These are phyloP conservation scores for Siphamia tubifer DNA, from an alignment of 2,113 vertebrate species.

Conservation along the genomic window DNA sequence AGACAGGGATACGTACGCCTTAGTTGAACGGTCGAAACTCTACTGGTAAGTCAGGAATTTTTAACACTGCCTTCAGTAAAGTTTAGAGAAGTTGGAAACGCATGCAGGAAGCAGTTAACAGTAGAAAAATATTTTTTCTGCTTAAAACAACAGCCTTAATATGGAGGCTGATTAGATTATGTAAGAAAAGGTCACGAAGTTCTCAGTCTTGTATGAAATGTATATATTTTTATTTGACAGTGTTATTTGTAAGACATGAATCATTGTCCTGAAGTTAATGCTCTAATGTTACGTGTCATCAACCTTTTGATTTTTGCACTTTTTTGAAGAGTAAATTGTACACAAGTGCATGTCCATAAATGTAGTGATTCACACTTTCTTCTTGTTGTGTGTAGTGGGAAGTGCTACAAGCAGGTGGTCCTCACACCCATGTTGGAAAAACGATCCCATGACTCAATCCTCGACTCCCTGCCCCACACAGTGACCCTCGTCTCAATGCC, in stretches of 20 bases:
- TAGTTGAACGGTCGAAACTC: conserved; percentile 90
- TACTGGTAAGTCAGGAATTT: conserved; percentile 85
- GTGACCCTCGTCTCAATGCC: conserved; percentile 94
- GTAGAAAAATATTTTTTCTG: not conserved
- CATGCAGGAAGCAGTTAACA: not conserved
- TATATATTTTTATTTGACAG: not conserved
- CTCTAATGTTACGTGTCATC: not conserved
- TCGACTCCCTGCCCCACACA: conserved; percentile 90
- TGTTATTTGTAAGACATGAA: not conserved
- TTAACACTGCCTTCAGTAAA: not conserved
- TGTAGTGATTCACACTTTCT: not conserved
- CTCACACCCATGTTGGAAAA: conserved; percentile 93
- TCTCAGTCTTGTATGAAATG: not conserved
- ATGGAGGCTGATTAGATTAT: not conserved
- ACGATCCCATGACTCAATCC: conserved; percentile 85
- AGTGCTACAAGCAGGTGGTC: conserved; percentile 94
- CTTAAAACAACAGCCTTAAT: not conserved
- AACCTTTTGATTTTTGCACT: not conserved
- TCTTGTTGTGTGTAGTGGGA: conserved; percentile 80
- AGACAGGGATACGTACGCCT: conserved; percentile 91
- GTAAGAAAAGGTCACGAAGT: too few relatives aligned
- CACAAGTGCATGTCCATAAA: not conserved
- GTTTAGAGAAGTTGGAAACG: not conserved
- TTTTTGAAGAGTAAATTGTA: not conserved
- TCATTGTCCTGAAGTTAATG: not conserved